Percentiles rank a stretch among this genome's conserved stretches.
Conservation (phyloP, 2,113 vertebrate species). For the Ceyx melanurus region DNA sequence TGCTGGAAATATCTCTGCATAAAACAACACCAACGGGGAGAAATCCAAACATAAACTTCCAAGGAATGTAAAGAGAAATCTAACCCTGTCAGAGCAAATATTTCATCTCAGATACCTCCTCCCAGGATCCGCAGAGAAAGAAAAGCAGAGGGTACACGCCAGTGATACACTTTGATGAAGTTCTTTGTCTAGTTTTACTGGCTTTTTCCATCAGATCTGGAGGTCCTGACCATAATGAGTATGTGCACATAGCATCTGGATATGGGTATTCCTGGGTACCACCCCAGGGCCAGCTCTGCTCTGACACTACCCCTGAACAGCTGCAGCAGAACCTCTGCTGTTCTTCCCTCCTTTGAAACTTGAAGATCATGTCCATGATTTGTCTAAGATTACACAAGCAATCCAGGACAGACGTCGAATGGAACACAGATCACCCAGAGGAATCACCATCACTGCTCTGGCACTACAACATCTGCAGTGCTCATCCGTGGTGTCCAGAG, state of each 20-base stretch:
- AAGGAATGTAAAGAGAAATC: neutral
- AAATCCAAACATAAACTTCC: slow-evolving; percentile 11
- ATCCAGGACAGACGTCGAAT: neutral
- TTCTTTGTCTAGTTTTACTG: neutral
- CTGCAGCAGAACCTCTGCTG: neutral
- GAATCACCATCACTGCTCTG: neutral
- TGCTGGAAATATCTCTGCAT: neutral
- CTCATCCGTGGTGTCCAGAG: neutral
- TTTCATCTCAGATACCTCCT: neutral
- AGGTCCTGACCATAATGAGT: neutral
- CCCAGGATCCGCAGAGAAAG: neutral
- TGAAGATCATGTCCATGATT: neutral
- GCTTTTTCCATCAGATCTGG: neutral
- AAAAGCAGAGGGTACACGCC: neutral
- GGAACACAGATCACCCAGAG: neutral
- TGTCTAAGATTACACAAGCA: neutral
- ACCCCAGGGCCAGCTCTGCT: neutral
- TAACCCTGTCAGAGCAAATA: neutral
- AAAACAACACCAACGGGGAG: neutral
- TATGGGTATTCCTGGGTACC: neutral
- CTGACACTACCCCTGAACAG: neutral
- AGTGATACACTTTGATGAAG: neutral
- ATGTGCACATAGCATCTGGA: fast-evolving
- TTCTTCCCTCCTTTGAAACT: neutral
- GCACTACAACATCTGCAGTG: neutral